A percentile compares a stretch with the other conserved stretches of the same genome.
Conservation (phyloP, 2,888 invertebrate genomes). For the Pyrgus malvae region DNA sequence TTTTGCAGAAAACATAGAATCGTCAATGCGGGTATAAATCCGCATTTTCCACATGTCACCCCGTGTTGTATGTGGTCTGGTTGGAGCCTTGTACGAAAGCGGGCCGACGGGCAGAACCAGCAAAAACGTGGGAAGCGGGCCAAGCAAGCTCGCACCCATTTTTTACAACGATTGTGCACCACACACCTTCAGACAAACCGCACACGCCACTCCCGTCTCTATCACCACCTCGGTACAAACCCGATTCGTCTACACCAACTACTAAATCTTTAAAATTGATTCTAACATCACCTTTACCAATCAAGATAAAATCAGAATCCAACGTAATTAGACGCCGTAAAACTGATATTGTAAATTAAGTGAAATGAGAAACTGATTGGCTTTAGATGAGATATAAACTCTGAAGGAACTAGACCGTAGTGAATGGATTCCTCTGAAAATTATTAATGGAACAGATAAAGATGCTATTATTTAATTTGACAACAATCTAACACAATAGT, state of each 20-base stretch:
- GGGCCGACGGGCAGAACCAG: constrained; percentile 28
- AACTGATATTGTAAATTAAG: constrained; percentile 10
- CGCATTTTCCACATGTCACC: constrained; percentile 28
- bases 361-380: constrained; percentile 15
- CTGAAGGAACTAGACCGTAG: constrained; percentile 10
- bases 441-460: background rate
- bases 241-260: background rate
- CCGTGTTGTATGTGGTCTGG: constrained; percentile 27
- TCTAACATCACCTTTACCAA: background rate
- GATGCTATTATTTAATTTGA: background rate
- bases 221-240: constrained; percentile 12
- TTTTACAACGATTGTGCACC: constrained; percentile 30
- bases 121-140: constrained; percentile 41
- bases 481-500: background rate
- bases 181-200: constrained; percentile 19
- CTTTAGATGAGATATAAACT: constrained; percentile 10
- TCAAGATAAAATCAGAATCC: constrained; percentile 11
- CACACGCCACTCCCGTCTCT: constrained; percentile 16
- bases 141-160: constrained; percentile 37
- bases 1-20: background rate
- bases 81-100: constrained; percentile 29
- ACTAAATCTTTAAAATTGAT: background rate
- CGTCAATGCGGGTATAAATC: constrained; percentile 15
- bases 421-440: constrained; percentile 1
- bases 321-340: constrained; percentile 12